Evolutionary conservation across 2,888 invertebrate species (phyloP), one percentile per base, ranked within the genome.

Genomic region (Hoplodrina blanda): DNA sequence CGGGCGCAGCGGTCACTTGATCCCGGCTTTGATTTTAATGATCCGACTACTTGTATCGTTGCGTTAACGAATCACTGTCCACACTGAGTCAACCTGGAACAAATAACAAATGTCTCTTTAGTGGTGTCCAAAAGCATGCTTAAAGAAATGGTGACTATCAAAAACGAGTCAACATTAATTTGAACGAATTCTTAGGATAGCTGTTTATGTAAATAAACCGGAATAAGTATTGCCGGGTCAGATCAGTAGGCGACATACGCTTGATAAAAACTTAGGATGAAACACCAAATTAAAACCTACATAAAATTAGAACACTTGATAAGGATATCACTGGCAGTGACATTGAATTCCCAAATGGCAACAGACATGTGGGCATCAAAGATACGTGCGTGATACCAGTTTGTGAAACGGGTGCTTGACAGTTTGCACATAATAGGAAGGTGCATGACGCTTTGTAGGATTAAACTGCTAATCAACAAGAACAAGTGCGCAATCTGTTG

Each of bases 21-120:
- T 88, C 90, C 90, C 87, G 84, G 87, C 91, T 93, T 90, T 89
- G 91, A 90, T 91, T 91, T 84, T 87, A 88, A 88, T 88, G 87
- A 88, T 88, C 88, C 86, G 82, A 76, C 81, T 76, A 80, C 83
- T 80, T 72, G 73, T 78, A 55, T 70, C 82, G 69, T 53, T 67
- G 75, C 73, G 78, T 76, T 87, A 84, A 86, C 81, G 73, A 82
- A 83, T 85, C 83, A 79, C 80, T 85, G 80, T 85, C 84, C 46
- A 65, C 79, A 71, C 71, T 13, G 46, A 62, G 62, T 49, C 53
- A 79, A 75, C 78, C 88, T 87, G 87, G 69, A 89, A 87, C 82
- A 83, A 80, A 71, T 59, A 62, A 79, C 19, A 75, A 71, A 66
- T 37, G 1, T 69, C 30, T 55, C 54, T 49, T 70, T 56, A 30